Base-by-base conservation (phyloP, 2,797 vertebrate genomes). In the Myiotriccus ornatus region DNA sequence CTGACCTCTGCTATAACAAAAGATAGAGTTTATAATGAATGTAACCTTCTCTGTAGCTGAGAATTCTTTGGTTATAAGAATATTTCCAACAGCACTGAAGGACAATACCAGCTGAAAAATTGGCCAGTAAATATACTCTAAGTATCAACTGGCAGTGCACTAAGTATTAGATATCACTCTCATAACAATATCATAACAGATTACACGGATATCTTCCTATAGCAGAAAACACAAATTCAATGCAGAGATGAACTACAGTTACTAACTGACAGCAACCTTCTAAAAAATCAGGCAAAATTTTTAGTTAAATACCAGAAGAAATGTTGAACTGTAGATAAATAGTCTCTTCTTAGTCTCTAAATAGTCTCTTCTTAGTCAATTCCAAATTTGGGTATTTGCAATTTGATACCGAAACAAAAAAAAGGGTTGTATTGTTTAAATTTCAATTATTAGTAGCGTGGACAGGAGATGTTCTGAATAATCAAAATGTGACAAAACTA, bases 401-500 rank as follows among this genome's bases (percentile, higher is more conserved):
- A 62, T 77, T 87, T 56, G 10, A 43, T 57, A 47, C 37, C 10
- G 70, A 23, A 89, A 27, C 4, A 71, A 83, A 85, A 6, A 6
- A 85, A 44, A 75, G 8, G 24, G 4, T n/a, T 70, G 43, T 46
- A 25, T 14, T 41, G 14, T 59, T 84, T 41, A 70, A 56, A 34
- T 83, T 63, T 77, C 34, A 67, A 3, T 90, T 90, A 60, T 57
- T 67, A 67, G 4, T 34, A 37, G 12, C 4, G 1, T 46, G 22
- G n/a, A 41, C 1, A 1, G n/a, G 34, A 90, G 67, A 84, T 70
- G 24, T 70, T 79, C 62, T 87, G 70, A 68, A 57, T 92, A 87
- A 89, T 4, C 60, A 44, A 77, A 93, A 87, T 74, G 37, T 87
- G 49, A 93, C 81, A 71, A 93, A 93, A 24, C 63, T 89, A 90